These are phyloP conservation scores for Andrena haemorrhoa DNA, from an alignment of 2,888 invertebrate genomes.

Conservation along the genomic window DNA sequence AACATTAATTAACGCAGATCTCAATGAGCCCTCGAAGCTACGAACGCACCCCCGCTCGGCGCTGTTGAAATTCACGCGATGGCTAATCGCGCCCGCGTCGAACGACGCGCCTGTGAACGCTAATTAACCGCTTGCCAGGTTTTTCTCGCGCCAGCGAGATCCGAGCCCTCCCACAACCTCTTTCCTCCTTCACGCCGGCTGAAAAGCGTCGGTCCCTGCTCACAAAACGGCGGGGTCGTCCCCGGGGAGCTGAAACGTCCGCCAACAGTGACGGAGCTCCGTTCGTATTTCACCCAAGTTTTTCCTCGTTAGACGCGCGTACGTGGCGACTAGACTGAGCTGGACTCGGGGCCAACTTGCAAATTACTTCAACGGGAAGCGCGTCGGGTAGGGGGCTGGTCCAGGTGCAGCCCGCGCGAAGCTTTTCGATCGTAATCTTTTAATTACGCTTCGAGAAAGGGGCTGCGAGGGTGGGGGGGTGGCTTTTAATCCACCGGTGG, in stretches of 20 bases:
- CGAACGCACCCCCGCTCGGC: neutral
- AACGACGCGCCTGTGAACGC: neutral
- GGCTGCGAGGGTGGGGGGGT: slow-evolving; percentile 1
- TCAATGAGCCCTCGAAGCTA: neutral
- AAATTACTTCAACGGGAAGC: slow-evolving; percentile 61
- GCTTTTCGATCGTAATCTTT: slow-evolving; percentile 67
- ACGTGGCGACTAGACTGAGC: slow-evolving; percentile 6
- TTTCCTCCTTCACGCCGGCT: neutral
- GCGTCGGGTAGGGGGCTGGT: slow-evolving; percentile 9
- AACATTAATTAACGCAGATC: neutral
- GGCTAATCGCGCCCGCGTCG: slow-evolving; percentile 5
- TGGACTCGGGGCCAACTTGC: slow-evolving; percentile 41
- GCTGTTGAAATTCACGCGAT: neutral
- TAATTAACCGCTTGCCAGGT: slow-evolving; percentile 2
- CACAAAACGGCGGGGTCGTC: neutral
- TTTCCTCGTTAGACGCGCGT: slow-evolving; percentile 35
- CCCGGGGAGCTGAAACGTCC: neutral
- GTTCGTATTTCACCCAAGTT: slow-evolving; percentile 45
- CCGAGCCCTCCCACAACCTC: neutral
- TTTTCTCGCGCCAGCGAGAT: neutral
- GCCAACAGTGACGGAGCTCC: slow-evolving; percentile 18
- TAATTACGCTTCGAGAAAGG: slow-evolving; percentile 55
- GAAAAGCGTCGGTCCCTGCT: neutral
- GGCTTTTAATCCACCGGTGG: slow-evolving; percentile 33
- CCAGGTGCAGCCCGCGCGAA: slow-evolving; percentile 22